Evolutionary conservation across 2,888 invertebrate genomes (phyloP), one percentile per base, ranked within the genome.

Genomic region (Siphlonurus alternatus): DNA sequence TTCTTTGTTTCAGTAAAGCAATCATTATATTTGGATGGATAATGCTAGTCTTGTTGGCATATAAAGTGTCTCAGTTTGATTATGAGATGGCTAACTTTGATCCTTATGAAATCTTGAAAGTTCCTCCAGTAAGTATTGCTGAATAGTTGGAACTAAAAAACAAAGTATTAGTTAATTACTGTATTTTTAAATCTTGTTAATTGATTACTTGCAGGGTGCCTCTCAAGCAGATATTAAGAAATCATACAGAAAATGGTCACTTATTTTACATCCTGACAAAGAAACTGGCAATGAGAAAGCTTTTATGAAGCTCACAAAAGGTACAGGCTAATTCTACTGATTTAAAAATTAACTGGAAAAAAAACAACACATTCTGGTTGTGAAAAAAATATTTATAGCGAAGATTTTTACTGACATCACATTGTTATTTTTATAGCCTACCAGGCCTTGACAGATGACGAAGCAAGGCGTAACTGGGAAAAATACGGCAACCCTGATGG

Each of bases 401-500:
- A 38, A 38, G 7, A 10, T 38, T 38, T 10, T 38, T 38, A 10
- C 38, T 38, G n/a, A n/a, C n/a, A n/a, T n/a, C n/a, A n/a, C n/a
- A n/a, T n/a, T n/a, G n/a, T n/a, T n/a, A n/a, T n/a, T 51, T 51
- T 51, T 69, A 62, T 68, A 79, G 80, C 80, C 65, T 81, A 81
- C 71, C 78, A 88, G 81, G 96, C 96, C 20, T 80, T 99, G 66
- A 99, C 99, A 65, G 96, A 99, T 79, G 97, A 98, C 69, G 95
- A 97, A 75, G 90, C 98, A 1, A 83, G 93, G 68, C 88, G 89
- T 74, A 99, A 99, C 78, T 99, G 96, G 93, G 96, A 98, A 74
- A 93, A 93, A 75, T 96, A 97, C 82, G 99, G 99, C 23, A 99
- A 99, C 80, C 99, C 99, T 1, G 99, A 99, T 81, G 99, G 99